phyloP scores from a whole-genome alignment of 2,888 invertebrate genomes.

The Sarcophaga variegata region DNA sequence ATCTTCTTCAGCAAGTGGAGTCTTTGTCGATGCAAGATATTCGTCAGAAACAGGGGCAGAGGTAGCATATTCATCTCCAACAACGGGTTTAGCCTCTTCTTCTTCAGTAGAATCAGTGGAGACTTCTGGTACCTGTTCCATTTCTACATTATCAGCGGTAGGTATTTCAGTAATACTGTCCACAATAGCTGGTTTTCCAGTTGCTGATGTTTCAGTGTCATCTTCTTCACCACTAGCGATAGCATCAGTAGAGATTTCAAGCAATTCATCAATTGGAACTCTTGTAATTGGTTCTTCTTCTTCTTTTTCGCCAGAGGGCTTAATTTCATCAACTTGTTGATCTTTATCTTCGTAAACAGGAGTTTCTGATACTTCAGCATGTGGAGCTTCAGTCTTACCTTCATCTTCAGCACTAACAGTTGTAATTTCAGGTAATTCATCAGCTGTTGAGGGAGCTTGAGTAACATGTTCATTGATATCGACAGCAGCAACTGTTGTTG shows the following conservation, averaged over 20 bases:
- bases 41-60: slow-evolving; percentile 1
- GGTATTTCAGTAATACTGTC: slow-evolving; percentile 25
- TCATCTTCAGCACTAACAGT: slow-evolving; percentile 15
- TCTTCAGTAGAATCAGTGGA: slow-evolving; percentile 30
- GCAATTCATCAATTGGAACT: slow-evolving; percentile 24
- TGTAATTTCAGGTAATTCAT: slow-evolving; percentile 59
- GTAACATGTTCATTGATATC: slow-evolving; percentile 45
- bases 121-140: slow-evolving; percentile 18
- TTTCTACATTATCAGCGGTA: slow-evolving; percentile 15
- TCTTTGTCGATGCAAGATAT: slow-evolving; percentile 5
- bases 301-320: background rate
- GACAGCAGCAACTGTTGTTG: slow-evolving; percentile 2
- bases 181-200: slow-evolving; percentile 40
- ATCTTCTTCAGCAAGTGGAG: background rate
- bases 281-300: slow-evolving; percentile 42
- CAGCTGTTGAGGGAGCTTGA: slow-evolving; percentile 41
- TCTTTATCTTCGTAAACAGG: slow-evolving; percentile 66
- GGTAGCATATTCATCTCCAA: slow-evolving; percentile 27
- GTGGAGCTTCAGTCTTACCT: slow-evolving; percentile 11
- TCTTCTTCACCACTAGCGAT: slow-evolving; percentile 28
- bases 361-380: slow-evolving; percentile 49
- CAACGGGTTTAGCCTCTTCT: slow-evolving; percentile 19
- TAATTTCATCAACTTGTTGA: slow-evolving; percentile 73
- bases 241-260: slow-evolving; percentile 41
- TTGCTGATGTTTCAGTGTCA: slow-evolving; percentile 42